Base-by-base conservation (phyloP, 2,888 invertebrate species). In the Amorpha juglandis region DNA sequence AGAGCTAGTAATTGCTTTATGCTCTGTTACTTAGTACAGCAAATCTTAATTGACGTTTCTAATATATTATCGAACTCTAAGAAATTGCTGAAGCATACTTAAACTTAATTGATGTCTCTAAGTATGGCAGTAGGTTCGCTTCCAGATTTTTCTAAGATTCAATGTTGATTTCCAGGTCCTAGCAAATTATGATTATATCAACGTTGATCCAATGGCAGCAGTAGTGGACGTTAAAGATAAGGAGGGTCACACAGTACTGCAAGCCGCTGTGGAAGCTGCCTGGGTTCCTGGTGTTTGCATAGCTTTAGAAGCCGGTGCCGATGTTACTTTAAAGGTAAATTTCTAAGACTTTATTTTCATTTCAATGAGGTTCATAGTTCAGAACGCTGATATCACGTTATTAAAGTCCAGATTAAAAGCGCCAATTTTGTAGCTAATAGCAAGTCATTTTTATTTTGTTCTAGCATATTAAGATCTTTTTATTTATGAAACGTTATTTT, bases 271-370 rank as follows among this genome's bases (percentile, higher is more conserved):
- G 0, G 88, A 90, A 67, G 87, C 87, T 0, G 89, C 91, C 0
- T 94, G 94, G 94, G 89, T 91, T 7, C 86, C 90, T 4, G 94
- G 94, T 0, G 93, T 94, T 0, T 91, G 91, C 63, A 86, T 94
- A 0, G 89, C 94, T 3, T 77, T 95, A 53, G 94, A 94, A 73
- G 87, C 93, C 12, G 94, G 94, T 0, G 94, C 94, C 67, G 92
- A 94, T 74, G 90, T 94, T 8, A 90, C 90, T 6, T 76, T 91
- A 33, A 90, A 86, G 84, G 92, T 92, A 79, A 67, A 48, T 33
- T 48, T n/a, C n/a, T n/a, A n/a, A 52, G 53, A 1, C 0, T 21
- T 64, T n/a, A 11, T 27, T 9, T 21, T 9, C 21, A 27, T 48
- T 55, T 4, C 11, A 63, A 21, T 16, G 11, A 16, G 42, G 11